Evolutionary conservation across 2,797 vertebrate species (phyloP), one percentile per base, ranked within the genome.

Genomic region (Karalla daura): DNA sequence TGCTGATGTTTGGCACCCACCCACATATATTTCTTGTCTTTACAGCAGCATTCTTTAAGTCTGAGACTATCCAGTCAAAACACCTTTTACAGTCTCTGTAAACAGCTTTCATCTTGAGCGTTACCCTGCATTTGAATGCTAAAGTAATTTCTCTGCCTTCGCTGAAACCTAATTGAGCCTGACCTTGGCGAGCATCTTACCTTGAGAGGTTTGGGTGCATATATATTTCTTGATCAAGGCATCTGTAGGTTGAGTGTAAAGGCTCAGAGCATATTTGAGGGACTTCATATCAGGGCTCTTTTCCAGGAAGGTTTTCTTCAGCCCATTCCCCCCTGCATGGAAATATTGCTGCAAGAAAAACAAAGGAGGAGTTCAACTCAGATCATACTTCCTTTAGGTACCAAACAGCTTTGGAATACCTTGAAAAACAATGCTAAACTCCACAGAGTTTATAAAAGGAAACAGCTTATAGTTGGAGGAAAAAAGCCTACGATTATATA

Each of bases 221-320:
- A 98, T 97, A 89, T 98, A 99, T 89, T 98, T 99, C 94, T 97
- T 98, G 91, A 99, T 94, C 95, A 99, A 95, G 94, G 95, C 81
- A 70, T 99, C 97, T 21, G 98, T 99, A 61, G 96, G 95, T 90
- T 99, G 97, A 23, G 97, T 98, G 90, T 99, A 99, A 90, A 99
- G 97, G 93, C 95, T 98, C 55, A 99, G 96, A 78, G 98, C 97
- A 0, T 99, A 97, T 94, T 93, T 97, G 78, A 99, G 92, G 64
- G 98, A 99, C 81, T 96, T 96, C 62, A 99, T 93, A 62, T 98
- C 98, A 0, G 95, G 93, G 83, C 98, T 99, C 90, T 98, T 99
- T 85, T 99, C 98, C 32, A 99, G 90, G 91, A 98, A 99, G 61
- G 93, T 97, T 93, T 99, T 99, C 92, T 99, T 99, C 81, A 99